Percentiles rank a stretch among this genome's conserved stretches.
Conservation (phyloP, 2,888 invertebrate genomes). For the Amphipyra tragopoginis region DNA sequence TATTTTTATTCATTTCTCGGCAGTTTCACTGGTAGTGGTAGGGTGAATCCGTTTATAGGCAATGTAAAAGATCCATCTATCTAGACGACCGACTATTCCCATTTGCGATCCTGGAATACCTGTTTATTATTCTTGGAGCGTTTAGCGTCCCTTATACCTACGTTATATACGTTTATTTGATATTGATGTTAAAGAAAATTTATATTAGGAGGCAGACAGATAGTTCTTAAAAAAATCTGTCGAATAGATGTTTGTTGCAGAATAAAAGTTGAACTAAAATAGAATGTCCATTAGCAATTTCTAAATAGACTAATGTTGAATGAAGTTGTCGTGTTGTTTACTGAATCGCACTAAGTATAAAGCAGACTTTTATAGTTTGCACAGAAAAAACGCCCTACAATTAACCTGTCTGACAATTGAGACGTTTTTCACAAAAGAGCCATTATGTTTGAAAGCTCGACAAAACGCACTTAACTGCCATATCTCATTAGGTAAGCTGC, state of each 20-base stretch:
- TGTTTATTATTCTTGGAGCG: constrained; percentile 45
- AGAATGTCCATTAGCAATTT: constrained; percentile 6
- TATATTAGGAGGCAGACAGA: constrained; percentile 4
- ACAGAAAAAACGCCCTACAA: constrained; percentile 10
- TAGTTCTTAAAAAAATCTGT: not conserved
- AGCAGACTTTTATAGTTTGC: constrained; percentile 1
- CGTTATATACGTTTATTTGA: constrained; percentile 26
- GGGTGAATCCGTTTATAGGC: constrained; percentile 38
- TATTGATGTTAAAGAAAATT: constrained; percentile 18
- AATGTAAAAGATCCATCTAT: constrained; percentile 45
- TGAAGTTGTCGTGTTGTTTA: constrained; percentile 2
- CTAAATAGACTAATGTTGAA: constrained; percentile 6
- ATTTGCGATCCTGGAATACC: constrained; percentile 40
- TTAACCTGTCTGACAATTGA: constrained; percentile 27
- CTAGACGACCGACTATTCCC: constrained; percentile 31
- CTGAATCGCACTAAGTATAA: constrained; percentile 14
- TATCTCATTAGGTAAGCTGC: constrained; percentile 18
- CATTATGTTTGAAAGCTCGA: constrained; percentile 31
- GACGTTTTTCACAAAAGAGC: constrained; percentile 15
- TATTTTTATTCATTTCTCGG: constrained; percentile 41
- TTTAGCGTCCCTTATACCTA: constrained; percentile 16
- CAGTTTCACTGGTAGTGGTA: constrained; percentile 6
- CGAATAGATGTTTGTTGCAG: not conserved
- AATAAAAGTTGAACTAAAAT: constrained; percentile 1
- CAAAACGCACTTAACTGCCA: constrained; percentile 23